phyloP scores from a whole-genome alignment of 2,113 vertebrate species.

The Bombycilla garrulus region DNA sequence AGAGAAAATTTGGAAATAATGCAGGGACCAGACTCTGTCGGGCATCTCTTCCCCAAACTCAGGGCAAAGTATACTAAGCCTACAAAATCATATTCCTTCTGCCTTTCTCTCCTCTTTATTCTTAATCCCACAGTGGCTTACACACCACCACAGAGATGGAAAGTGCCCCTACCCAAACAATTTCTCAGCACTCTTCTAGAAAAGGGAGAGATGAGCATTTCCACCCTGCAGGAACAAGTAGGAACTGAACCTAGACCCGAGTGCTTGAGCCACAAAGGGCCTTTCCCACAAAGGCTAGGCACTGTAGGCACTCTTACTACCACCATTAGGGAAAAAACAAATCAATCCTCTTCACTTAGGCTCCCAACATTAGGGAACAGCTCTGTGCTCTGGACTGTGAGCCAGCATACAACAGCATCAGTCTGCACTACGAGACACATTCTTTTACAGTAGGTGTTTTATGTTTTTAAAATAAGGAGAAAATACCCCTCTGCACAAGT shows the following conservation, averaged over 20 bases:
- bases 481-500: accelerated
- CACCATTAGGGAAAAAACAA: background rate
- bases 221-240: background rate
- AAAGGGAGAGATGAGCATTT: background rate
- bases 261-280: background rate
- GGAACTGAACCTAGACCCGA: background rate
- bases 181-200: background rate
- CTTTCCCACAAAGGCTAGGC: background rate
- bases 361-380: background rate
- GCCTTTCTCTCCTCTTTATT: background rate
- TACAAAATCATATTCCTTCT: background rate
- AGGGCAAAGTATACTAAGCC: background rate
- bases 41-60: background rate
- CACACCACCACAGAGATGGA: background rate
- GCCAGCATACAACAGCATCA: background rate
- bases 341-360: background rate
- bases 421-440: background rate
- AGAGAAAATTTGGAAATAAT: background rate
- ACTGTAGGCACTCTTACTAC: background rate
- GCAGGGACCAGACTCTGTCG: accelerated
- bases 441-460: background rate
- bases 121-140: background rate
- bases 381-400: background rate
- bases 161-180: background rate
- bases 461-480: background rate